A percentile compares a stretch with the other conserved stretches of the same genome.
Evolutionary conservation across 2,888 invertebrate genomes (phyloP).

Genomic region (Tipula helvola): DNA sequence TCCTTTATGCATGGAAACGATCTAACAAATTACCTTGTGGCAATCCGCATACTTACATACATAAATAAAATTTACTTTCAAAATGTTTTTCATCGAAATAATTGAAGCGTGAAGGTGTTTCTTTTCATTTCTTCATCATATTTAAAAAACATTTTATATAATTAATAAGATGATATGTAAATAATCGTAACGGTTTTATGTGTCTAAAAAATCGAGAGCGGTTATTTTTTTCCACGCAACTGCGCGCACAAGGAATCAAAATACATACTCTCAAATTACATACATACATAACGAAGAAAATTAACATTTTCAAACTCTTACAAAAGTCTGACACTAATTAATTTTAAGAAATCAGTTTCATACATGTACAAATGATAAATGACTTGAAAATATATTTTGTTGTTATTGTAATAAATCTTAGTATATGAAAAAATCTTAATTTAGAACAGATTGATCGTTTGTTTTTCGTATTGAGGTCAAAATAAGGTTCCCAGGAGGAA

Average conservation of each 20-base stretch:
- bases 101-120: neutral
- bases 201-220: neutral
- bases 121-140: neutral
- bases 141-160: neutral
- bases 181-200: neutral
- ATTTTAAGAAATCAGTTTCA: neutral
- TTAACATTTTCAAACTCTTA: neutral
- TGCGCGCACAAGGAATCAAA: neutral
- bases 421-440: neutral
- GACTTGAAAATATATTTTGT: neutral
- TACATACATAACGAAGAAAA: neutral
- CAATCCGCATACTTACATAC: neutral
- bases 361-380: neutral
- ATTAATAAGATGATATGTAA: neutral
- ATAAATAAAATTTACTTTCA: neutral
- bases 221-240: neutral
- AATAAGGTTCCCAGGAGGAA: neutral
- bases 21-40: neutral
- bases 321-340: neutral
- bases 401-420: neutral
- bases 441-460: neutral
- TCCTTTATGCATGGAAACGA: neutral
- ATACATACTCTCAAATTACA: neutral
- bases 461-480: neutral
- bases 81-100: neutral